Evolutionary conservation across 1,140 invertebrate species (phyloP).

Genomic region (Solen grandis): DNA sequence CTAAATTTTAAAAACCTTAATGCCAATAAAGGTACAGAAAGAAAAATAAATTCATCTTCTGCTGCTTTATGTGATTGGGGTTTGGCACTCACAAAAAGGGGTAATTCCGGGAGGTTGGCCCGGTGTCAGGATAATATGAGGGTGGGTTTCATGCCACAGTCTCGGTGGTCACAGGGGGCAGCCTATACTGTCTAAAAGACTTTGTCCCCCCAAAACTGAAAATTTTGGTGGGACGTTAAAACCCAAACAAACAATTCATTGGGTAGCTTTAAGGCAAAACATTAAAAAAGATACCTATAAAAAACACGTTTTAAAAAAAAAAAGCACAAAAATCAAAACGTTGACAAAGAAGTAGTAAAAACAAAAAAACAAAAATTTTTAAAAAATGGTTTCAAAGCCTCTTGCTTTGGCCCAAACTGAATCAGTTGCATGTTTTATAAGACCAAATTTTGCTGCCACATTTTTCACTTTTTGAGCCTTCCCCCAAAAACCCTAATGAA

Average conservation of each 20-base stretch:
- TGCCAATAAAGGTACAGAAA: too few relatives aligned
- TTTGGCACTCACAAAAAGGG: too few relatives aligned
- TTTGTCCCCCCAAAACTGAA: too few relatives aligned
- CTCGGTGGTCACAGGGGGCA: too few relatives aligned
- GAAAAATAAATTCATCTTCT: too few relatives aligned
- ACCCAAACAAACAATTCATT: conserved; percentile 28
- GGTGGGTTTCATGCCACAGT: too few relatives aligned
- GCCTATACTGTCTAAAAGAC: too few relatives aligned
- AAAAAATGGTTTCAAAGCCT: conserved; percentile 31
- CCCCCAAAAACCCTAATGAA: not conserved
- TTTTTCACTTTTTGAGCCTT: conserved; percentile 10
- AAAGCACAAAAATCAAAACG: conserved; percentile 18
- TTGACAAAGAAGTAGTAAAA: not conserved
- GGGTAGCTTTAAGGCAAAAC: not conserved
- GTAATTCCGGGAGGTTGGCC: too few relatives aligned
- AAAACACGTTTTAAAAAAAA: conserved; percentile 9
- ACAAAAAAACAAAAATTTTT: conserved; percentile 5
- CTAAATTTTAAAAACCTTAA: too few relatives aligned
- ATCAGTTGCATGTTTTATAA: conserved; percentile 36
- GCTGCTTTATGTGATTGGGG: too few relatives aligned
- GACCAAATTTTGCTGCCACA: conserved; percentile 40
- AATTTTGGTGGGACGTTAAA: conserved; percentile 18
- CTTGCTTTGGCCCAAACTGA: conserved; percentile 29
- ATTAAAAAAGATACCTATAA: conserved; percentile 1
- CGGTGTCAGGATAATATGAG: too few relatives aligned